phyloP scores from a whole-genome alignment of 37 sponge, comb jelly and placozoan species.

The Oscarella lobularis region DNA sequence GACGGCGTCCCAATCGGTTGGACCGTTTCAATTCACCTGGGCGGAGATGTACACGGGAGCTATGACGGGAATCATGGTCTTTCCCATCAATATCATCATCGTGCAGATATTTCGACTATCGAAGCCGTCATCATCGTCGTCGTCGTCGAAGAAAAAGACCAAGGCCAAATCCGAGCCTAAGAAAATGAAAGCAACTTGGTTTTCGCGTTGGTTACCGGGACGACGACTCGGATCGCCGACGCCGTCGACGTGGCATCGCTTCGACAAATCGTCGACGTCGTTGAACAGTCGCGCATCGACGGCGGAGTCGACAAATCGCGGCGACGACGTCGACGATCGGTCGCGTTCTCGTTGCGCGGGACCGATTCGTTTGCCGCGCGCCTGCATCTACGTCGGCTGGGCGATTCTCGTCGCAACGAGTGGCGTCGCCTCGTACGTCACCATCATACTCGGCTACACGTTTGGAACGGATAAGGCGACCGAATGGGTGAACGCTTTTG shows the following conservation, averaged over 20 bases:
- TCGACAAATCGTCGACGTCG: background rate
- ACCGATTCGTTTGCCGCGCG: background rate
- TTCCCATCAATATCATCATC: background rate
- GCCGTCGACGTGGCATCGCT: background rate
- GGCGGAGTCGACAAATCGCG: background rate
- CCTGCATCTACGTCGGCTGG: background rate
- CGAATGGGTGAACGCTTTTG: background rate
- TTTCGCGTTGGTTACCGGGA: background rate
- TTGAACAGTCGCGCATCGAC: background rate
- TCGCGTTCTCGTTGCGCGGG: background rate
- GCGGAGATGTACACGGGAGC: background rate
- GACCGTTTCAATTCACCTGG: background rate
- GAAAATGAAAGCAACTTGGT: too few relatives aligned
- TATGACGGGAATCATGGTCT: background rate
- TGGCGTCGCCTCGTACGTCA: background rate
- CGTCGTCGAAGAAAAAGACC: background rate
- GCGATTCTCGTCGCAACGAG: background rate
- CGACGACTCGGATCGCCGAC: background rate
- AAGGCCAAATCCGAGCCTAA: background rate
- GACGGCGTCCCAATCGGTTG: background rate
- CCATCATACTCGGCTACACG: background rate
- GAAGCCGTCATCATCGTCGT: background rate
- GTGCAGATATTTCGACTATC: background rate
- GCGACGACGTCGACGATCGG: background rate
- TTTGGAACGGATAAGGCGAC: constrained; percentile 1